Conservation (phyloP, 2,113 vertebrate species). For the Sigmodon hispidus region DNA sequence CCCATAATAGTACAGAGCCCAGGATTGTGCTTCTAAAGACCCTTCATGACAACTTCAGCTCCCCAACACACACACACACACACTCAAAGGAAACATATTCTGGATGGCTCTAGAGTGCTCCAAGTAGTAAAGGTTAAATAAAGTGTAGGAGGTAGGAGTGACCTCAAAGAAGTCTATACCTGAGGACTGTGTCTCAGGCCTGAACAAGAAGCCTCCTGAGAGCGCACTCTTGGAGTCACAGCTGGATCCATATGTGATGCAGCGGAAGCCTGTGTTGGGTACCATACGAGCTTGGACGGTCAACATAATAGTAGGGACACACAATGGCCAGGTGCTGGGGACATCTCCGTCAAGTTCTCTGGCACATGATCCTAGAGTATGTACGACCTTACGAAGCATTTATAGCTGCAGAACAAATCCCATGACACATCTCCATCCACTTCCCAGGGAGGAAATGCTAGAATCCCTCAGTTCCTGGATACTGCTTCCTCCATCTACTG, state of each 20-base stretch:
- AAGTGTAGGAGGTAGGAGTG: accelerated
- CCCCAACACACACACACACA: not conserved
- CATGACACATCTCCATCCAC: no score
- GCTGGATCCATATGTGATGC: not conserved
- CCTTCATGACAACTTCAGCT: not conserved
- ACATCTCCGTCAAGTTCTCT: not conserved
- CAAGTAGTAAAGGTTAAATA: not conserved
- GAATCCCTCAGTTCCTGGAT: not conserved
- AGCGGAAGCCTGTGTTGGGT: not conserved
- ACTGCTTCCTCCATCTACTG: accelerated
- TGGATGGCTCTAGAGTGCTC: not conserved
- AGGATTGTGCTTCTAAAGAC: not conserved
- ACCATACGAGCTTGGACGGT: accelerated
- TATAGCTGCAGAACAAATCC: not conserved
- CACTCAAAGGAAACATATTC: not conserved
- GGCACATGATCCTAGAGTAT: no score
- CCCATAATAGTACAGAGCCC: not conserved
- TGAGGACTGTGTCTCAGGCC: not conserved
- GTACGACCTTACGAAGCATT: accelerated
- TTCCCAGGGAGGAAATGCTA: not conserved
- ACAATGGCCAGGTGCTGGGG: not conserved
- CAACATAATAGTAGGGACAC: no score
- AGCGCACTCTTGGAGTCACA: not conserved
- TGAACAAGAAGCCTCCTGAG: no score
- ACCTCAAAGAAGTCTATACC: not conserved